Percentiles rank a stretch among this genome's conserved stretches.
Conservation (phyloP, 1,140 invertebrate genomes). For the Parasteatoda tepidariorum region DNA sequence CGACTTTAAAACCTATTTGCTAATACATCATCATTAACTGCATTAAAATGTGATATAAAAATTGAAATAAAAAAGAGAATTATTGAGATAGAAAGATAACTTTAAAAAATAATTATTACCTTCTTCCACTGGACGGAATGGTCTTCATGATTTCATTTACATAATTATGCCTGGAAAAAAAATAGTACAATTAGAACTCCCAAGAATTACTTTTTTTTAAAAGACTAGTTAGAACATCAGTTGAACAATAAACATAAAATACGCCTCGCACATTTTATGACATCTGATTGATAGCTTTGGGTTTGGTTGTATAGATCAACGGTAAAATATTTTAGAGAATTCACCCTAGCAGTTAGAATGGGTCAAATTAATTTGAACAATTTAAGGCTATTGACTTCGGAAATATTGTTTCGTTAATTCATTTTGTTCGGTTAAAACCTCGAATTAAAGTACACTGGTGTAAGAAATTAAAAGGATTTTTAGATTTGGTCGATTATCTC, state of each 20-base stretch:
- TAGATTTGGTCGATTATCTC: too few relatives aligned
- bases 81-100: not conserved
- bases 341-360: not conserved
- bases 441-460: not conserved
- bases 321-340: not conserved
- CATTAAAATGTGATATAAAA: not conserved
- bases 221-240: not conserved
- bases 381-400: not conserved
- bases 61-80: not conserved
- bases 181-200: constrained; percentile 39
- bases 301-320: not conserved
- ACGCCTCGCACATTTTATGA: not conserved
- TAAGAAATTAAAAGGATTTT: too few relatives aligned
- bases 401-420: not conserved
- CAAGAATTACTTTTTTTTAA: not conserved
- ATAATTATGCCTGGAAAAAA: constrained; percentile 34
- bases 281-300: constrained; percentile 30
- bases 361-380: not conserved
- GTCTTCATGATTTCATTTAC: constrained; percentile 38
- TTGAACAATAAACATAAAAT: not conserved
- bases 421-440: not conserved
- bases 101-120: not conserved
- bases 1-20: not conserved
- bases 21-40: not conserved
- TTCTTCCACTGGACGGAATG: constrained; percentile 16